Evolutionary conservation across 2,797 vertebrate genomes (phyloP).

Genomic region (Chelmon rostratus): DNA sequence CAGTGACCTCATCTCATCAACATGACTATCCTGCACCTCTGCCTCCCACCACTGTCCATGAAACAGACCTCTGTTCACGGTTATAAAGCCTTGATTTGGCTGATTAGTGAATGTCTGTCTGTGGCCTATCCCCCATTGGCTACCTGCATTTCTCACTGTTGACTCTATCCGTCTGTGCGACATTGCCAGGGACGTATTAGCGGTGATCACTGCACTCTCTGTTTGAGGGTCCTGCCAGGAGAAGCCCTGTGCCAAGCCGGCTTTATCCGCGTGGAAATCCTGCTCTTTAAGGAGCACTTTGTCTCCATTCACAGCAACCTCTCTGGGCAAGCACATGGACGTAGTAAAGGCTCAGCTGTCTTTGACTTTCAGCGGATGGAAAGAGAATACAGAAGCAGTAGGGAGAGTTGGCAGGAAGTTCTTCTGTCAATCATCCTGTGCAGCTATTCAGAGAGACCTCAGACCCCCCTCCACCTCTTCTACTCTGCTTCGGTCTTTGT

Average conservation of each 20-base stretch:
- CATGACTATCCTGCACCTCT: conserved; percentile 54
- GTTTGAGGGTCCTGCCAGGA: conserved; percentile 73
- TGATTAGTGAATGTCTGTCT: conserved; percentile 70
- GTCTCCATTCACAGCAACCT: conserved; percentile 73
- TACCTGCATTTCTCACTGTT: conserved; percentile 72
- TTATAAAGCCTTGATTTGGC: conserved; percentile 70
- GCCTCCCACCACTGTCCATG: conserved; percentile 51
- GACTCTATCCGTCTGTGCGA: conserved; percentile 59
- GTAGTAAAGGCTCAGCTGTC: conserved; percentile 71
- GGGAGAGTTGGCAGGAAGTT: conserved; percentile 74
- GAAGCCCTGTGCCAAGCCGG: conserved; percentile 62
- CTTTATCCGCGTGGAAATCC: conserved; percentile 72
- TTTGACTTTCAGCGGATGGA: conserved; percentile 72
- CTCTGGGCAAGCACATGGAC: conserved; percentile 74
- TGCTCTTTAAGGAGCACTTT: conserved; percentile 78
- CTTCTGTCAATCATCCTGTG: conserved; percentile 77
- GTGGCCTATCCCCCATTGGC: conserved; percentile 61
- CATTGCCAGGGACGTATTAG: conserved; percentile 71
- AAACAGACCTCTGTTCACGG: conserved; percentile 70
- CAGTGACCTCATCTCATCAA: conserved; percentile 73
- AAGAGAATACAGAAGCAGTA: conserved; percentile 74
- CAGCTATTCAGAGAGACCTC: conserved; percentile 77
- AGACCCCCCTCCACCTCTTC: conserved; percentile 46
- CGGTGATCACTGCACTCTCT: conserved; percentile 69
- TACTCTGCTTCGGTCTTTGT: conserved; percentile 66